Base-by-base conservation (phyloP, 30 jellyfish, hydroid and myxozoan species). In the Calvadosia cruxmelitensis region DNA sequence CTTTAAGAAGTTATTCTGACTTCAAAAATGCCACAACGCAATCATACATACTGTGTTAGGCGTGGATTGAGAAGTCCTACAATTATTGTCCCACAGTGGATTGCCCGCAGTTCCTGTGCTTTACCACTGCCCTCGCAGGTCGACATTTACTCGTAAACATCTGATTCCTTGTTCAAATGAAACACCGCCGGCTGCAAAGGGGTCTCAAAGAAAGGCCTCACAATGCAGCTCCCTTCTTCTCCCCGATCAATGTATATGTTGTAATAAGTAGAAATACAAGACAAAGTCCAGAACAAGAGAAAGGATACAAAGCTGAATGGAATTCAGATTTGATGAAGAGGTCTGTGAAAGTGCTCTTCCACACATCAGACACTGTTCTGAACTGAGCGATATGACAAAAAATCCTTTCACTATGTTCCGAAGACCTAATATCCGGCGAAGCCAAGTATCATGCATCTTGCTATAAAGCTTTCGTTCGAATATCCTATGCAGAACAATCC, bases 21-120 rank as follows among this genome's bases (percentile, higher is more conserved):
- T n/a, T n/a, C n/a, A n/a, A n/a, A n/a, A 73, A 52, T 30, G 49
- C 80, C 73, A 48, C 73, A 70, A 63, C 29, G 71, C 49, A 70
- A 70, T 67, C 33, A n/a, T 34, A 67, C 25, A 34, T 10, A n/a
- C 34, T 34, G 25, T 34, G 70, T 16, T 48, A 30, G 63, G 34
- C 29, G 77, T 30, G n/a, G n/a, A n/a, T n/a, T n/a, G n/a, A n/a
- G n/a, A n/a, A n/a, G n/a, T n/a, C n/a, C n/a, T n/a, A n/a, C n/a
- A n/a, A n/a, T n/a, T n/a, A n/a, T n/a, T n/a, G n/a, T n/a, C n/a
- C n/a, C n/a, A n/a, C n/a, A 67, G 34, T 67, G 70, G 70, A 31
- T 27, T 36, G 31, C 72, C 77, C 10, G 57, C 10, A 42, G 10
- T 42, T 42, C 20, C 57, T 42, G 57, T 42, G 57, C 57, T 42